Base-by-base conservation (phyloP, 2,888 invertebrate genomes). In the Ethmia dodecea region DNA sequence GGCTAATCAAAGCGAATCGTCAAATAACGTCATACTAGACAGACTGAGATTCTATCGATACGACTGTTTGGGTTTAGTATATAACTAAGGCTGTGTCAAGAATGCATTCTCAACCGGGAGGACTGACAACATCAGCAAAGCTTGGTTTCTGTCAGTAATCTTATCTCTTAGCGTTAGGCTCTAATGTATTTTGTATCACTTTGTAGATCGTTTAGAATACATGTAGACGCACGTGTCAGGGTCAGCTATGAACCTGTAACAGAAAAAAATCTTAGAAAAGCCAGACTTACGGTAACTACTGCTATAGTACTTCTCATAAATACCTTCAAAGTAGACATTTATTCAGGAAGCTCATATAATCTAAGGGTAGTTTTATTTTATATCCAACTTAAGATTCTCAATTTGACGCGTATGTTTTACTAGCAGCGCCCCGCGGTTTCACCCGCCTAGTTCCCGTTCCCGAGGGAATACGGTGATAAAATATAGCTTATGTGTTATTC, bases 161-260 rank as follows among this genome's bases (percentile, higher is more conserved):
- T 14, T 26, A 16, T 33, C 15, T 5, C 32, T 8, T 26, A 33
- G 26, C 25, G 16, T 25, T 18, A 13, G 28, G 12, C 13, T 18
- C 18, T 28, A 32, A 14, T 9, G 13, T 25, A 32, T 14, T 5
- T 20, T 27, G 28, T 28, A 28, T 20, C 34, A 28, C 34, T 28
- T 14, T 25, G 26, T 18, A 14, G 34, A 9, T 11, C 28, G 33
- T 28, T 28, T 33, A 26, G 30, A 30, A 30, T 30, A 27, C n/a
- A 9, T 25, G 14, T 16, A 30, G 13, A 5, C 13, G 18, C 20
- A 31, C 22, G 8, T 9, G 31, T 13, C 31, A 22, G 28, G 28
- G 28, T 10, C 20, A 22, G 13, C 8, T 22, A 10, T 29, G 29
- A 18, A 31, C 31, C 31, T 31, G 31, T 15, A 31, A 31, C 10